Evolutionary conservation across 2,888 invertebrate species (phyloP).

Genomic region (Drosophila anomelani): DNA sequence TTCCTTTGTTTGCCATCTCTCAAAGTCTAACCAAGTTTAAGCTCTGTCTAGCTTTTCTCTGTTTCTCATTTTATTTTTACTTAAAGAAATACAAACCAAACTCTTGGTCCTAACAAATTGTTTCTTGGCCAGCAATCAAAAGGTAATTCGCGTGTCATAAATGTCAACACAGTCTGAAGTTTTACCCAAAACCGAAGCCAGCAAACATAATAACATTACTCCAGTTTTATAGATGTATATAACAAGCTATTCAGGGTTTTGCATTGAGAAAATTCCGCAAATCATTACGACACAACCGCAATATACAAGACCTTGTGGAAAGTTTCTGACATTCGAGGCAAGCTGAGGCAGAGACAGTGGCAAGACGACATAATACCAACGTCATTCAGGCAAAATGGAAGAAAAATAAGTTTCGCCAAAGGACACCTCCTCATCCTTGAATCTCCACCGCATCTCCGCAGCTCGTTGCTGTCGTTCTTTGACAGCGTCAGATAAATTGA

Average conservation of each 20-base stretch:
- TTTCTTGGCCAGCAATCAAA: constrained; percentile 8
- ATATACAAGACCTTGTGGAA: constrained; percentile 54
- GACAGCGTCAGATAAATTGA: constrained; percentile 73
- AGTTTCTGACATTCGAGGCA: constrained; percentile 47
- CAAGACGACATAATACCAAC: constrained; percentile 25
- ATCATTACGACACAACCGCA: constrained; percentile 68
- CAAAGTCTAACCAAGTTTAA: constrained; percentile 6
- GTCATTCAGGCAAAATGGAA: constrained; percentile 26
- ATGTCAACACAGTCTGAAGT: constrained; percentile 28
- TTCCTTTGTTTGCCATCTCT: constrained; percentile 3
- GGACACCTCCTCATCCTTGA: constrained; percentile 33
- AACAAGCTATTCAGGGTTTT: constrained; percentile 31
- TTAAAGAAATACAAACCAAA: constrained; percentile 10
- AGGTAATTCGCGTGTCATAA: constrained; percentile 47
- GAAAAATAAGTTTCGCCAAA: constrained; percentile 37
- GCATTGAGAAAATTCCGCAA: constrained; percentile 71
- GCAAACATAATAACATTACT: constrained; percentile 42
- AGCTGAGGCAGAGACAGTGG: constrained; percentile 16
- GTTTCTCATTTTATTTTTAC: constrained; percentile 4
- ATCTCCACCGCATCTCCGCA: neutral
- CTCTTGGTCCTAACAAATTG: constrained; percentile 8
- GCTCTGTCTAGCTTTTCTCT: neutral
- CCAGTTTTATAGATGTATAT: constrained; percentile 34
- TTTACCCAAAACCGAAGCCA: constrained; percentile 12
- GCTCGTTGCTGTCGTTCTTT: constrained; percentile 32